Evolutionary conservation across 2,888 invertebrate species (phyloP), one percentile per base, ranked within the genome.

Genomic region (Sphaerophoria rueppellii): DNA sequence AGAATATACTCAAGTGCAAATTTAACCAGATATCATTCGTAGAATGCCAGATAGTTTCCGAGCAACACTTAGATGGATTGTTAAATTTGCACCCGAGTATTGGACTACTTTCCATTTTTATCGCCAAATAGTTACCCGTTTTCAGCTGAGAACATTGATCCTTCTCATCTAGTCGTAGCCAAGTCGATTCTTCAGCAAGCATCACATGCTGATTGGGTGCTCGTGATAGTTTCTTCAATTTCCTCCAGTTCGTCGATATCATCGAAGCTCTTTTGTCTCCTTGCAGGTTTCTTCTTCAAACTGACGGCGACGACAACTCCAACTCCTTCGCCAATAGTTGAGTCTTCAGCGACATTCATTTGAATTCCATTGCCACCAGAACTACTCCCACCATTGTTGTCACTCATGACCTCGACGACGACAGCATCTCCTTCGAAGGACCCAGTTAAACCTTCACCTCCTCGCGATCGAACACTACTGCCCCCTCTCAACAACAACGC

Each of bases 201-300:
- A 32, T 73, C 76, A 57, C 72, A 81, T 76, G 69, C 73, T 58
- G 81, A 77, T 79, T 83, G 79, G 40, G 34, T 63, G 54, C 57
- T 71, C 5, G 61, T 60, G 40, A 46, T 80, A 7, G 57, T 63
- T 46, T 85, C 85, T 52, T 85, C 85, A 50, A 73, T 63, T 24
- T 85, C 85, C 54, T 85, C 85, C 57, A 81, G 34, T 40, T 85
- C 85, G 40, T 81, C 85, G 77, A 85, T 85, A 40, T 85, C 85
- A 48, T 81, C 76, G 60, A 85, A 85, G 24, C 85, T 85, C 48
- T 70, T 73, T 24, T 85, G 81, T 58, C 70, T 69, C 24, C 58
- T 52, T n/a, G 76, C 61, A 32, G 55, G 6, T 34, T 73, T 85
- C 73, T 81, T 85, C 48, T 77, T 81, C 37, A 35, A 43, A 34